phyloP scores from a whole-genome alignment of 1,140 invertebrate species.

The Cotesia typhae region DNA sequence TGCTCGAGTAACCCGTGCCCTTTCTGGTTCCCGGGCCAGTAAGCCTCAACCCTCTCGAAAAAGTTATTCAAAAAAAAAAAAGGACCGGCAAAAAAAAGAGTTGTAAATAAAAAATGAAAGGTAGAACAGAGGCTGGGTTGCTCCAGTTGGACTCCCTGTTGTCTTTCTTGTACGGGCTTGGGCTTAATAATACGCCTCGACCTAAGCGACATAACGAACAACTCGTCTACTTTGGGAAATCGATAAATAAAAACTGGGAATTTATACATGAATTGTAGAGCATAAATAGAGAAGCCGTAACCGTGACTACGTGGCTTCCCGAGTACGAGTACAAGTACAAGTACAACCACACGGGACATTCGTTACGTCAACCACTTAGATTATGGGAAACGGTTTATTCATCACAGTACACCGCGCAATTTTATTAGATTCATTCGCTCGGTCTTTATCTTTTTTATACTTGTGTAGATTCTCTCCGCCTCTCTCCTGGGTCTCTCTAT shows the following conservation, averaged over 20 bases:
- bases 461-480: too few species aligned
- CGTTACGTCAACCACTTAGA: conserved; percentile 19
- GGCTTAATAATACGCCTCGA: conserved; percentile 10
- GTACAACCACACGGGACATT: conserved; percentile 12
- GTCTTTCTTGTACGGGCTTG: conserved; percentile 20
- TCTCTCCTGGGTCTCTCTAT: too few species aligned
- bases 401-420: conserved; percentile 19
- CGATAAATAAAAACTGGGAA: conserved; percentile 7
- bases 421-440: conserved; percentile 31
- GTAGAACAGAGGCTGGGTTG: too few species aligned
- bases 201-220: background rate
- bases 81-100: too few species aligned
- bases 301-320: too few species aligned
- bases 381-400: conserved; percentile 33
- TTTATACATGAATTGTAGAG: background rate
- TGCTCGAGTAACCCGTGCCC: conserved; percentile 43
- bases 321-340: background rate
- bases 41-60: conserved; percentile 1
- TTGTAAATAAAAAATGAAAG: too few species aligned
- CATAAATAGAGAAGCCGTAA: background rate
- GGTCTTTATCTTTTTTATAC: too few species aligned
- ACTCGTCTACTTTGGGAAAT: background rate
- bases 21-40: background rate
- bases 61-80: background rate
- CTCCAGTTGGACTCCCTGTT: background rate